Evolutionary conservation across 2,888 invertebrate genomes (phyloP), one percentile per base, ranked within the genome.

Genomic region (Gonocerus acuteangulatus): DNA sequence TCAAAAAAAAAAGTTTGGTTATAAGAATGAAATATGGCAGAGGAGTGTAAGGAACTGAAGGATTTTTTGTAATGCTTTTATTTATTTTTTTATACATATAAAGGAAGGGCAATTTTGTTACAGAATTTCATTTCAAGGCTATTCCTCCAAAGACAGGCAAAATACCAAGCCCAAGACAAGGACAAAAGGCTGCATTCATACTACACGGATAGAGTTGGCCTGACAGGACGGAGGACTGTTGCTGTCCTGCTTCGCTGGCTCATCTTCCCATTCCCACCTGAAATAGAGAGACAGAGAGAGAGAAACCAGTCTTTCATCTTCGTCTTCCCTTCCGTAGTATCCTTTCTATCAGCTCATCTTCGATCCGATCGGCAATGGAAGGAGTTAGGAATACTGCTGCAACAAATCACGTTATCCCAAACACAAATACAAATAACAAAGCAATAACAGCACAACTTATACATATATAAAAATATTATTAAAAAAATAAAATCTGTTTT

Each of bases 191-290:
- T 32, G 23, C 44, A 18, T 15, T 57, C 57, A 32, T 11, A 57
- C 57, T 47, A 57, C 57, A 57, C 57, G 57, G 47, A 45, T 57
- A 47, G 47, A 47, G 44, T 57, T 34, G 57, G 42, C 47, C 57
- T 57, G 3, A 27, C 2, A 22, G 54, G 56, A 34, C 42, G 32
- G 57, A 54, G 1, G 19, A 13, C 15, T 21, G 54, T 18, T 44
- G 42, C 39, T 54, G 44, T 7, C 21, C 47, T 19, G 9, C n/a
- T 3, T 11, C 18, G 21, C 2, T 21, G 16, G 11, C 21, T 13
- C 19, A 13, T n/a, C 18, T 4, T 47, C 16, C 47, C 13, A 42
- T 47, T 47, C 36, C 18, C 57, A 57, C 57, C 57, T 57, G 32
- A 57, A 57, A 57, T 44, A 57, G 44, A 57, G 47, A 57, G 44